Conservation (phyloP, 23 tunicate species). For the Diplosoma virens region DNA sequence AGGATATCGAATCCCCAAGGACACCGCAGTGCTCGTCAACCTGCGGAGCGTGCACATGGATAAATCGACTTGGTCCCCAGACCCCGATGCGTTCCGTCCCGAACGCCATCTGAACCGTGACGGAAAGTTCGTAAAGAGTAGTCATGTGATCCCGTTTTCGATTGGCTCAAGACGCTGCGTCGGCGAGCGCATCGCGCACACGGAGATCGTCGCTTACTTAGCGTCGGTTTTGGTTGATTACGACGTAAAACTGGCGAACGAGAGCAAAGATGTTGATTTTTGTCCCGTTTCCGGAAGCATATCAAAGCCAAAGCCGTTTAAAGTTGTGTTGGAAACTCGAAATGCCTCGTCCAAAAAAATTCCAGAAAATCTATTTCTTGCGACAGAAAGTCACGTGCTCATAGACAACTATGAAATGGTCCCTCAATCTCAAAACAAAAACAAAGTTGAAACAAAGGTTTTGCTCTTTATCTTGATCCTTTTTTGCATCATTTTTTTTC, state of each 20-base stretch:
- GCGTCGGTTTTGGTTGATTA: slow-evolving; percentile 26
- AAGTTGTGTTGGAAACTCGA: neutral
- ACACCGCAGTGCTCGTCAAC: slow-evolving; percentile 48
- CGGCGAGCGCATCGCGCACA: slow-evolving; percentile 47
- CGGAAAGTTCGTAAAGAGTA: slow-evolving; percentile 55
- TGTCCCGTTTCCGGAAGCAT: neutral
- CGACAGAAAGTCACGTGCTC: too few relatives aligned
- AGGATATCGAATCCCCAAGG: slow-evolving; percentile 65
- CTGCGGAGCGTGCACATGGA: slow-evolving; percentile 84
- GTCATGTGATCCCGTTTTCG: slow-evolving; percentile 61
- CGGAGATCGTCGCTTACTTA: slow-evolving; percentile 34
- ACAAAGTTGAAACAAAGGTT: too few relatives aligned
- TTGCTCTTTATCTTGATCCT: too few relatives aligned
- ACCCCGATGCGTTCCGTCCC: slow-evolving; percentile 67
- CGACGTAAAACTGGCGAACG: slow-evolving; percentile 22
- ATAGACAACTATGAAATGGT: too few relatives aligned
- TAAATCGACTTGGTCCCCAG: slow-evolving; percentile 58
- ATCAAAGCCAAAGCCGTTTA: slow-evolving; percentile 17
- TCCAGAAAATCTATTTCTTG: too few relatives aligned
- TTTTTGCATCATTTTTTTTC: too few relatives aligned
- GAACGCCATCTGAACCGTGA: slow-evolving; percentile 63
- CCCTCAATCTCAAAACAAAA: too few relatives aligned
- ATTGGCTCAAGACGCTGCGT: slow-evolving; percentile 62
- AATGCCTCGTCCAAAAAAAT: too few relatives aligned
- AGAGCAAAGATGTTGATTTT: slow-evolving; percentile 4